Evolutionary conservation across 1,140 invertebrate genomes (phyloP).

Genomic region (Ceratitis capitata): DNA sequence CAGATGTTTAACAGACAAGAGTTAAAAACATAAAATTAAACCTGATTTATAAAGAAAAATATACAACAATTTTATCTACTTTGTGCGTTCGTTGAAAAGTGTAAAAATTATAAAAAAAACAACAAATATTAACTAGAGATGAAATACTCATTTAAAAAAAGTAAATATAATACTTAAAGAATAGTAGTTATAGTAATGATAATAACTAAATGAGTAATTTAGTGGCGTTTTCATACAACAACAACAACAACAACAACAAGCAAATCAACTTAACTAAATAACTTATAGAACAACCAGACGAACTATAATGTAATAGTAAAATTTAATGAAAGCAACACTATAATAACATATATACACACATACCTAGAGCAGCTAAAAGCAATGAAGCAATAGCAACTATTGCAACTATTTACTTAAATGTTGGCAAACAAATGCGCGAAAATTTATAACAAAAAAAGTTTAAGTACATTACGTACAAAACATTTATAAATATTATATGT

Average conservation of each 20-base stretch:
- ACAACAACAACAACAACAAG: background rate
- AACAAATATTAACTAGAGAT: background rate
- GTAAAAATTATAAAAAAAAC: background rate
- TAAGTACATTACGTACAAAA: background rate
- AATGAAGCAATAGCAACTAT: conserved; percentile 3
- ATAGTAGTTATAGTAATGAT: background rate
- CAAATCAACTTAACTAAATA: background rate
- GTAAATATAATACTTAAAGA: background rate
- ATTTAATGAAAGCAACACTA: background rate
- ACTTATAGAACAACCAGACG: background rate
- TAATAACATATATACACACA: too few relatives aligned
- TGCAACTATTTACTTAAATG: background rate
- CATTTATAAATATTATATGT: background rate
- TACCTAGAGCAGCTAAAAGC: background rate
- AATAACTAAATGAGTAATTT: background rate
- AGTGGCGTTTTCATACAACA: conserved; percentile 2
- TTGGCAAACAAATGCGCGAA: background rate
- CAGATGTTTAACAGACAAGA: background rate
- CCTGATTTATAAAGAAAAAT: background rate
- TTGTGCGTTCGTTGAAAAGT: conserved; percentile 14
- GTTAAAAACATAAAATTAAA: background rate
- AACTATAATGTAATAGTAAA: conserved; percentile 4
- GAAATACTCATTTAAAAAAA: too few relatives aligned
- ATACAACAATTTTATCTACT: background rate
- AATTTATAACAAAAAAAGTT: background rate